Evolutionary conservation across 2,113 vertebrate species (phyloP).

Genomic region (Grallaria varia): DNA sequence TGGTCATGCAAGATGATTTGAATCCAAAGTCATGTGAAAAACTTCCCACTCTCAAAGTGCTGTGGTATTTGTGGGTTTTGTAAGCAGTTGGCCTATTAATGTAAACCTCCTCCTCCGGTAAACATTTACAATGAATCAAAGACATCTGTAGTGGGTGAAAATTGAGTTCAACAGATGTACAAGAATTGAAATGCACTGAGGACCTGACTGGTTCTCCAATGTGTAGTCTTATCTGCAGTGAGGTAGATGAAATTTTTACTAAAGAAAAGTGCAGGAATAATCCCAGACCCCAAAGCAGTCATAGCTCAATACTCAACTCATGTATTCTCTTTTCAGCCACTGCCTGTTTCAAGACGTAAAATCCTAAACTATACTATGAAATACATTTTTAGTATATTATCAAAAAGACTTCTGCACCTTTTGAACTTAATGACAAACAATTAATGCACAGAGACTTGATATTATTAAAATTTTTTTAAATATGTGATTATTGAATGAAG

Average conservation of each 20-base stretch:
- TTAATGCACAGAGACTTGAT: not conserved
- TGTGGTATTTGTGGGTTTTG: not conserved
- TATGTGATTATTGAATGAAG: not conserved
- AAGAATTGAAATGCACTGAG: not conserved
- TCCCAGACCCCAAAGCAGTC: not conserved
- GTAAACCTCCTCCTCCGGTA: not conserved
- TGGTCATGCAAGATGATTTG: not conserved
- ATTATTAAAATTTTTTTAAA: not conserved
- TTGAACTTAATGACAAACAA: not conserved
- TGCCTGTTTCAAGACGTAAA: not conserved
- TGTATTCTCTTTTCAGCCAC: not conserved
- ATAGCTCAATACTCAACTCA: not conserved
- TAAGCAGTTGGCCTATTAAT: not conserved
- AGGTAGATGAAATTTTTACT: not conserved
- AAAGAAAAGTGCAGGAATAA: not conserved
- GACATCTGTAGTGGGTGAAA: not conserved
- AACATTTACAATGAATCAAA: not conserved
- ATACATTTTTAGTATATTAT: not conserved
- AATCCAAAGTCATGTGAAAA: not conserved
- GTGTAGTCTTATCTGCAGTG: not conserved
- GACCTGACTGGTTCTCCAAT: not conserved
- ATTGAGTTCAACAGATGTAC: not conserved
- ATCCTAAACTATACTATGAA: not conserved
- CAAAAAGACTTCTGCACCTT: not conserved
- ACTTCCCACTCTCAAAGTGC: not conserved